A percentile compares a stretch with the other conserved stretches of the same genome.
phyloP scores from a whole-genome alignment of 92 coral and sea anemone genomes.

The Umimayanthus kanabou region DNA sequence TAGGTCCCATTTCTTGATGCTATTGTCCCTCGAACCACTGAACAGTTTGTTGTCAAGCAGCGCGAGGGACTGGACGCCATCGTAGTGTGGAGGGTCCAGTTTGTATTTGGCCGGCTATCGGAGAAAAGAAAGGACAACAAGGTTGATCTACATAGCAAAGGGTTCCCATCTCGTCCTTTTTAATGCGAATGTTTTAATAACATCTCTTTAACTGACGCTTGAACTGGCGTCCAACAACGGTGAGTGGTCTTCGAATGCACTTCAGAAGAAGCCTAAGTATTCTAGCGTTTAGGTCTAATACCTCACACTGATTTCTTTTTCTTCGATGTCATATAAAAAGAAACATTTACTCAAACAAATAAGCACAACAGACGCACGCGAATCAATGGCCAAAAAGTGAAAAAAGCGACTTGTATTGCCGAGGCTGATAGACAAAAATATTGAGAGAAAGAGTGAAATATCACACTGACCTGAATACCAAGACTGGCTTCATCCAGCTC shows the following conservation, averaged over 20 bases:
- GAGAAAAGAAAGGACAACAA: not conserved
- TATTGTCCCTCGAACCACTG: conserved; percentile 98
- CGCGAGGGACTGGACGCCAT: conserved; percentile 96
- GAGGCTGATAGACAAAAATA: not conserved
- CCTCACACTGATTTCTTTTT: too few species aligned
- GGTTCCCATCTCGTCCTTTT: too few species aligned
- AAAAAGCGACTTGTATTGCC: not conserved
- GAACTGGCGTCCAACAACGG: not conserved
- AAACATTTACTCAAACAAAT: not conserved
- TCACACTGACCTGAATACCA: conserved; percentile 82
- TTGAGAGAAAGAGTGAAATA: not conserved
- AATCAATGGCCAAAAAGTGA: not conserved
- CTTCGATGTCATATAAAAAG: too few species aligned
- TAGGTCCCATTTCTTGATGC: conserved; percentile 96
- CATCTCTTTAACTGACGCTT: not conserved
- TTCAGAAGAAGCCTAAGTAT: too few species aligned
- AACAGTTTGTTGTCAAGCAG: conserved; percentile 79
- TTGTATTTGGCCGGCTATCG: conserved; percentile 80
- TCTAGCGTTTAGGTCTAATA: too few species aligned
- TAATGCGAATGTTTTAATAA: not conserved
- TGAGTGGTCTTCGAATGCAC: not conserved
- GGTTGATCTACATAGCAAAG: not conserved
- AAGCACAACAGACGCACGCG: not conserved
- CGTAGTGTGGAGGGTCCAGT: conserved; percentile 97
- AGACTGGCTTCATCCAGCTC: conserved; percentile 80